Evolutionary conservation across 2,797 vertebrate species (phyloP).

Genomic region (Bradypodion ventrale): DNA sequence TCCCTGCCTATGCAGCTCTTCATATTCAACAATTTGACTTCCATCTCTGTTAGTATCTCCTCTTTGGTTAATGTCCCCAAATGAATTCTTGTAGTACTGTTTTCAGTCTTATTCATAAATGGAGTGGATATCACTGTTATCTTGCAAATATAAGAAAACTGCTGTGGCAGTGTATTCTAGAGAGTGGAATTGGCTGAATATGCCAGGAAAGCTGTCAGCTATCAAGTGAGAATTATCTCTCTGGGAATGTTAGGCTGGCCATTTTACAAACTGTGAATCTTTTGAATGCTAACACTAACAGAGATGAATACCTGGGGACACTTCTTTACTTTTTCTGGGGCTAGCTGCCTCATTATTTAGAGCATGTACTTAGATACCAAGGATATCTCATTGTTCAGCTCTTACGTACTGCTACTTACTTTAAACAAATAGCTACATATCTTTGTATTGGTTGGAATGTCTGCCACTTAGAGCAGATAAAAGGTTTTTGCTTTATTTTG

Average conservation of each 20-base stretch:
- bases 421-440: neutral
- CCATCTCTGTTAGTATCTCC: neutral
- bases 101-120: conserved; percentile 28
- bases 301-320: neutral
- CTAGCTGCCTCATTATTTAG: neutral
- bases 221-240: neutral
- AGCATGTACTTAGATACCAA: neutral
- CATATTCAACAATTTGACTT: neutral
- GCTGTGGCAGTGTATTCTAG: neutral
- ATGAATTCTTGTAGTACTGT: conserved; percentile 20
- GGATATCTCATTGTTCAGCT: neutral
- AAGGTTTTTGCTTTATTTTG: neutral
- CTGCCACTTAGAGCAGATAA: neutral
- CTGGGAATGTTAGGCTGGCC: neutral
- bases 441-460: neutral
- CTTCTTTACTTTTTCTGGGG: neutral
- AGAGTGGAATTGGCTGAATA: neutral
- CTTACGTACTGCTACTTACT: neutral
- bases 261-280: conserved; percentile 9
- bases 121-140: conserved; percentile 19
- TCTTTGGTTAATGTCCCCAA: conserved; percentile 10
- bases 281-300: neutral
- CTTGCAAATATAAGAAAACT: conserved; percentile 21
- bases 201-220: neutral
- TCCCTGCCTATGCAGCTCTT: neutral